Base-by-base conservation (phyloP, 2,888 invertebrate genomes). In the Sinopyrophorus schimmeli region DNA sequence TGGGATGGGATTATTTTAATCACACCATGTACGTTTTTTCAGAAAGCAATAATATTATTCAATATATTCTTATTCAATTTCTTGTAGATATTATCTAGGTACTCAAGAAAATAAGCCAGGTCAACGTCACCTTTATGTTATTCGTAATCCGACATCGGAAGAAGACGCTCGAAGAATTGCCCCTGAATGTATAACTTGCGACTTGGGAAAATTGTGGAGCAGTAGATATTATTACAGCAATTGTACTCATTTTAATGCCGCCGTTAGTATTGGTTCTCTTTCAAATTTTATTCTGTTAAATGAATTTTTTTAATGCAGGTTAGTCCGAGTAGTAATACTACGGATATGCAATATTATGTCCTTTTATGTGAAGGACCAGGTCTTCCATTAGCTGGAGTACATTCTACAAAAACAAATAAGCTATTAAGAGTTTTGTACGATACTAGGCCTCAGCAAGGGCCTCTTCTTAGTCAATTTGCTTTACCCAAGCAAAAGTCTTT, bases 291-390 rank as follows among this genome's bases (percentile, higher is more conserved):
- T 20, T 16, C 14, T 17, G 5, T 24, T 10, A n/a, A 11, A 31
- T 10, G n/a, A 24, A 18, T 15, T 6, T 10, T 11, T 12, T 57
- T 62, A n/a, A n/a, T n/a, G 23, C 42, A 73, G 74, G 63, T 73
- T 54, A 73, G 69, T 62, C 73, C 73, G 23, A 65, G 62, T 43
- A 59, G 62, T 38, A 62, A 64, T 24, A 50, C 57, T 16, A 57
- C 59, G 14, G 67, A 62, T 43, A 63, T 67, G 32, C 61, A 68
- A 15, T 73, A 62, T 69, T 92, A 91, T 72, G 91, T 92, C 60
- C 80, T 94, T 61, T 85, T 89, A 68, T 96, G 96, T 74, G 86
- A 88, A 63, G 95, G 95, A n/a, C 94, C 93, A 27, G 91, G 90
- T 51, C 82, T 93, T 56, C 94, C 95, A 51, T 79, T 90, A 62